Conservation (phyloP, 2,113 vertebrate genomes). For the Oreochromis niloticus region DNA sequence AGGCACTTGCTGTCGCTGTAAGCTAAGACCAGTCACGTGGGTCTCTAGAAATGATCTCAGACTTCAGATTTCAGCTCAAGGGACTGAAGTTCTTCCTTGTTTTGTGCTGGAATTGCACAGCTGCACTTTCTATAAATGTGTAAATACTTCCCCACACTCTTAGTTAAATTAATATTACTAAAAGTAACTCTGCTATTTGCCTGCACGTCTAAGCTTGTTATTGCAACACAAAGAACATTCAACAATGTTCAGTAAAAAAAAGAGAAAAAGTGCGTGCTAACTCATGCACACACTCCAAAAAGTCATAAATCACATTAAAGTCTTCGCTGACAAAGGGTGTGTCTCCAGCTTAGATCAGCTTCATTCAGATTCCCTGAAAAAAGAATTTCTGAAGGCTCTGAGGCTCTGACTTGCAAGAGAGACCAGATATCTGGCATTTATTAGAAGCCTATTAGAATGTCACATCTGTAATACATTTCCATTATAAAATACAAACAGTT, state of each 20-base stretch:
- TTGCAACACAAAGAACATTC: background rate
- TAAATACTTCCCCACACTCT: background rate
- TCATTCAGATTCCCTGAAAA: conserved; percentile 47
- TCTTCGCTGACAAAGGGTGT: background rate
- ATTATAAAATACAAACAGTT: conserved; percentile 47
- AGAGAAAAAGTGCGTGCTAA: background rate
- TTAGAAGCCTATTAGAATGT: conserved; percentile 48
- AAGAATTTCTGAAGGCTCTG: conserved; percentile 42
- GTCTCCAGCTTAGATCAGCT: conserved; percentile 31
- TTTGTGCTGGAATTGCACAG: background rate
- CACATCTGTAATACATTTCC: conserved; percentile 29
- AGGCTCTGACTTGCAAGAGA: conserved; percentile 22
- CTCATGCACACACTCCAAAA: background rate
- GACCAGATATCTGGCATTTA: conserved; percentile 48
- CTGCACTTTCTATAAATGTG: background rate
- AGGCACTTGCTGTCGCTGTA: background rate
- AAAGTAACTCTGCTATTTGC: background rate
- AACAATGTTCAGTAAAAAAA: background rate
- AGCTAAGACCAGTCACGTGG: conserved; percentile 26
- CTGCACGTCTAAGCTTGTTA: background rate
- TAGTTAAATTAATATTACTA: background rate
- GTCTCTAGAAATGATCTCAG: background rate
- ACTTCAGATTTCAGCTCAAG: background rate
- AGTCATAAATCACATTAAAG: conserved; percentile 36
- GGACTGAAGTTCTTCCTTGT: background rate